These are phyloP conservation scores for Dicrostonyx torquatus DNA, from an alignment of 2,797 vertebrate species.

Conservation along the genomic window DNA sequence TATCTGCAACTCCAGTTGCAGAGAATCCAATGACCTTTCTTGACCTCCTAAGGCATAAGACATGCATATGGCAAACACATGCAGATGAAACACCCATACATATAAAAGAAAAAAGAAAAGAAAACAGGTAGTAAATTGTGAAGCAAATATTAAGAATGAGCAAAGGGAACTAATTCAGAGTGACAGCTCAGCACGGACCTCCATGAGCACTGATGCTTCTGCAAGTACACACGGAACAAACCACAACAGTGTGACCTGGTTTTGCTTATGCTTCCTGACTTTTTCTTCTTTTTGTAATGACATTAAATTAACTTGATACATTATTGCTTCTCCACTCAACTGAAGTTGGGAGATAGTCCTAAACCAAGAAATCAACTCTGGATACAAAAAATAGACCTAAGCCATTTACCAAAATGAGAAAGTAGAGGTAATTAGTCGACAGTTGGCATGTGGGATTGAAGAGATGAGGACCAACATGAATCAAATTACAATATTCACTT, in stretches of 20 bases:
- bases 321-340: not conserved
- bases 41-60: not conserved
- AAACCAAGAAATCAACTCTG: constrained; percentile 17
- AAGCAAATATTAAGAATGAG: not conserved
- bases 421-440: not conserved
- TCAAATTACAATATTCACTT: not conserved
- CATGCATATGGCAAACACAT: not conserved
- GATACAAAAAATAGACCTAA: not conserved
- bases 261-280: not conserved
- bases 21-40: not conserved
- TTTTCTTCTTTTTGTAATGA: not conserved
- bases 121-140: not conserved
- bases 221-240: not conserved
- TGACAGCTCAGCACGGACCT: not conserved
- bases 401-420: not conserved
- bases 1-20: not conserved
- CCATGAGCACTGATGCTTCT: not conserved
- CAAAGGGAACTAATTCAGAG: not conserved
- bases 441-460: not conserved
- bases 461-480: not conserved
- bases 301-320: not conserved
- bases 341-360: not conserved
- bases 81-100: too few relatives aligned
- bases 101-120: not conserved
- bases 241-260: not conserved